Evolutionary conservation across 2,888 invertebrate species (phyloP).

Genomic region (Pelosia muscerda): DNA sequence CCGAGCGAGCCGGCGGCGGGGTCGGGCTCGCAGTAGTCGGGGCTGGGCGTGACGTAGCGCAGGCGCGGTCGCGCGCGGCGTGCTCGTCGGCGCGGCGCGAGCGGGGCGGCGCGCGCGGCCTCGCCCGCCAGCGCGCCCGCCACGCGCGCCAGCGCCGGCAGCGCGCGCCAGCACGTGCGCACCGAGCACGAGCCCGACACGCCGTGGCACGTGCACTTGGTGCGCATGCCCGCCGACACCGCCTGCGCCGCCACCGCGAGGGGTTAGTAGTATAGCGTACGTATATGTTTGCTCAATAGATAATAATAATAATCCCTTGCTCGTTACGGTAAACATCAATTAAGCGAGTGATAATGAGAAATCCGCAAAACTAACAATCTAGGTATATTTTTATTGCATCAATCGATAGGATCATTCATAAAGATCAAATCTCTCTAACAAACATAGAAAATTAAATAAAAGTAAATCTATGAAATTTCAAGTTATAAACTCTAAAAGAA

Average conservation of each 20-base stretch:
- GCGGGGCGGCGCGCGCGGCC: constrained; percentile 76
- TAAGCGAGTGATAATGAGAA: too few species aligned
- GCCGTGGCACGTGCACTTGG: constrained; percentile 94
- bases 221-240: constrained; percentile 84
- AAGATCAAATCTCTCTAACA: too few species aligned
- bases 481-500: too few species aligned
- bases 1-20: constrained; percentile 91
- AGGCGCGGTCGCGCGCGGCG: constrained; percentile 87
- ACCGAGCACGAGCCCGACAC: constrained; percentile 94
- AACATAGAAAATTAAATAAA: too few species aligned
- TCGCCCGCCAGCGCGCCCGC: constrained; percentile 83
- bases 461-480: too few species aligned
- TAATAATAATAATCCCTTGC: too few species aligned
- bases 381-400: too few species aligned
- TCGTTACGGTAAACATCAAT: too few species aligned
- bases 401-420: too few species aligned
- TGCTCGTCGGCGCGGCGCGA: constrained; percentile 69
- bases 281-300: too few species aligned
- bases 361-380: too few species aligned
- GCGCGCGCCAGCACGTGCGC: constrained; percentile 93
- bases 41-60: constrained; percentile 92
- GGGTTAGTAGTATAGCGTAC: too few species aligned
- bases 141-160: constrained; percentile 89
- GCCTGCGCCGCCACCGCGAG: constrained; percentile 79
- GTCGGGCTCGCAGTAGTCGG: constrained; percentile 93